These are phyloP conservation scores for Rousettus madagascariensis DNA, from an alignment of 2,797 vertebrate genomes.

Conservation along the genomic window DNA sequence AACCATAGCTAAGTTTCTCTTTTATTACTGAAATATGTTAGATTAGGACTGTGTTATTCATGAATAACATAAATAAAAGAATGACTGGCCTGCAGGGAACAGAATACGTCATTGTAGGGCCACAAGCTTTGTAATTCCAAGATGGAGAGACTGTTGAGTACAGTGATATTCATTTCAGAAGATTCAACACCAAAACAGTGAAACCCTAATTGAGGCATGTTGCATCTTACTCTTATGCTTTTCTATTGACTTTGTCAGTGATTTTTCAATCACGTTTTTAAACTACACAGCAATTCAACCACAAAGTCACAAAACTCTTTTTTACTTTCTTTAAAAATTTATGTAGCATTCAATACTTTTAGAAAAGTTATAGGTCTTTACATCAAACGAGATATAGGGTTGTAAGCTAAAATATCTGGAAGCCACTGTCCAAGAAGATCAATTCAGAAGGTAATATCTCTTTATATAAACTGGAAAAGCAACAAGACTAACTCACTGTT, in stretches of 20 bases:
- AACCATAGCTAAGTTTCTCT: background rate
- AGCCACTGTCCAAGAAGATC: background rate
- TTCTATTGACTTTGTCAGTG: background rate
- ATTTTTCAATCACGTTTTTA: background rate
- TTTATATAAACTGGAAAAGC: conserved; percentile 6
- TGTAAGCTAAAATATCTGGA: conserved; percentile 18
- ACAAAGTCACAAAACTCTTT: conserved; percentile 21
- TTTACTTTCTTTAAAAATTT: conserved; percentile 29
- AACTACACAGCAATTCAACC: background rate
- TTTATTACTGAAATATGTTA: conserved; percentile 11
- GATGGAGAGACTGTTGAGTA: background rate
- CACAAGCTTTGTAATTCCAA: background rate
- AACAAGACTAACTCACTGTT: background rate
- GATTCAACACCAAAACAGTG: background rate
- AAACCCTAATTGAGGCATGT: background rate
- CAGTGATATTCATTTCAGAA: background rate
- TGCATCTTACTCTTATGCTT: background rate
- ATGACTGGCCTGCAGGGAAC: background rate
- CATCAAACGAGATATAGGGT: background rate
- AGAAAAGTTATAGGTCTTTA: background rate
- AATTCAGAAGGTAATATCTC: background rate
- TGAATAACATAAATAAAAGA: background rate
- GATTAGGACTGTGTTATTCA: background rate
- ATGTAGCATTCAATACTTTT: background rate
- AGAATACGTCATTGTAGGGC: background rate